phyloP scores from a whole-genome alignment of 1,140 invertebrate species.

The Papilio polytes region DNA sequence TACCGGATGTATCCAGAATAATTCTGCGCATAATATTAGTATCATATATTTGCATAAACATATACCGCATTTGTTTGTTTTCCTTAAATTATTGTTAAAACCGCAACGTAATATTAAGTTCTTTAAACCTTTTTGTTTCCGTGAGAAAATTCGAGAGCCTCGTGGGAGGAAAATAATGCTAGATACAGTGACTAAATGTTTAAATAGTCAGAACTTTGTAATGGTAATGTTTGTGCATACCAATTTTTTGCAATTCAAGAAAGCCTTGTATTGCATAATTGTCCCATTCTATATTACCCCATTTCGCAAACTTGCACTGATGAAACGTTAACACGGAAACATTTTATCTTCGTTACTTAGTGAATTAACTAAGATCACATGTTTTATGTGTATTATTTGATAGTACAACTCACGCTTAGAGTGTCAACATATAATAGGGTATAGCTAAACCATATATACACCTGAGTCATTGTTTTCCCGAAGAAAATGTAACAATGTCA shows the following conservation, averaged over 20 bases:
- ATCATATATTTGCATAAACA: not conserved
- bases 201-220: not conserved
- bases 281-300: not conserved
- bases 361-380: no score
- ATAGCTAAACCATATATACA: not conserved
- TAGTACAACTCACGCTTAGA: no score
- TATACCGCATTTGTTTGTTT: not conserved
- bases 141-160: not conserved
- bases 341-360: not conserved
- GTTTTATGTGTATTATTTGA: no score
- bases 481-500: constrained; percentile 21
- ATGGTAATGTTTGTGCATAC: not conserved
- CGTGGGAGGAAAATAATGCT: not conserved
- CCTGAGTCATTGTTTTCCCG: constrained; percentile 3
- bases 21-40: not conserved
- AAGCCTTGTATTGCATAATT: not conserved
- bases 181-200: not conserved
- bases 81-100: constrained; percentile 3
- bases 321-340: not conserved
- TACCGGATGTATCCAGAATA: constrained; percentile 11
- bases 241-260: no score
- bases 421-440: no score
- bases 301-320: not conserved
- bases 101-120: not conserved
- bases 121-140: constrained; percentile 16